Evolutionary conservation across 2,113 vertebrate species (phyloP).

Genomic region (Uropsilus gracilis): DNA sequence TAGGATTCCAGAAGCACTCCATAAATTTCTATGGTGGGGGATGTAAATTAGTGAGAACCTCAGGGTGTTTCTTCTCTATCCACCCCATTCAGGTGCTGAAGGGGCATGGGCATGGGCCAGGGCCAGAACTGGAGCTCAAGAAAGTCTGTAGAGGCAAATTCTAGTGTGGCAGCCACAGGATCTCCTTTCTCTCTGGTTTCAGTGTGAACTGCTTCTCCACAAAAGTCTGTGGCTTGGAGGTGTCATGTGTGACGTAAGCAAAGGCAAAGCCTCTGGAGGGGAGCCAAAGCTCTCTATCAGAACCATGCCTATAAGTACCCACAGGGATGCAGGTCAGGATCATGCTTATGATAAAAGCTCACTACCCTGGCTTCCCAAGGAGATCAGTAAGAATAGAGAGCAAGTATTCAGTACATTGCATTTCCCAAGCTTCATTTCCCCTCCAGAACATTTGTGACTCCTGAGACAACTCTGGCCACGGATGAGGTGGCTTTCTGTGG

Average conservation of each 20-base stretch:
- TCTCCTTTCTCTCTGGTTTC: not conserved
- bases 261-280: accelerated
- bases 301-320: not conserved
- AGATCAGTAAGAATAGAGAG: not conserved
- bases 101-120: not conserved
- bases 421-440: not conserved
- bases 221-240: not conserved
- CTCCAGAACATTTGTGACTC: not conserved
- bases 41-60: not conserved
- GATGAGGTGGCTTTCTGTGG: not conserved
- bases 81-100: not conserved
- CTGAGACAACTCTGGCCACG: not conserved
- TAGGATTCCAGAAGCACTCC: not conserved
- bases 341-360: not conserved
- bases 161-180: not conserved
- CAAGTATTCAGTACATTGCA: accelerated
- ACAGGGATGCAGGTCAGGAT: accelerated
- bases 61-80: not conserved
- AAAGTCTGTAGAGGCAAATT: not conserved
- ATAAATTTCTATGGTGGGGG: not conserved
- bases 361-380: not conserved
- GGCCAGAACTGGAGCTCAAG: not conserved
- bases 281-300: not conserved
- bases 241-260: not conserved
- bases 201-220: not conserved